Conservation (phyloP, 2,113 vertebrate genomes). For the Psephotus haematonotus region DNA sequence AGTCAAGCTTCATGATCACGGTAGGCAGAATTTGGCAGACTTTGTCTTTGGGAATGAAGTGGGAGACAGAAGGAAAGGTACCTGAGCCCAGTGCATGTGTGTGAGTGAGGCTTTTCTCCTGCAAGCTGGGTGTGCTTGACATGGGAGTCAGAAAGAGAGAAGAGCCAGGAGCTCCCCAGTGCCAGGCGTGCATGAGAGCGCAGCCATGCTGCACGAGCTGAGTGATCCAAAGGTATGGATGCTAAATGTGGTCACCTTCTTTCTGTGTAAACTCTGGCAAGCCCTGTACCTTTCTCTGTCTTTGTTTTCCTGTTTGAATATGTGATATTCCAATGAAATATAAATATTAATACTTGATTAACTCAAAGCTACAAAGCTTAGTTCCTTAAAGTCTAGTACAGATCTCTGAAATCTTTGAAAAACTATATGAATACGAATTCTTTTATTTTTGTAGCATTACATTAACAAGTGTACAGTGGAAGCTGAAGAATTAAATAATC, state of each 20-base stretch:
- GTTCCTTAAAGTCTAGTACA: conserved; percentile 4
- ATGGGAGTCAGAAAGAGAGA: not conserved
- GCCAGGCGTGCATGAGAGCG: accelerated
- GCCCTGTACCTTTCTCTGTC: not conserved
- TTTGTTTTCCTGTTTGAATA: conserved; percentile 40
- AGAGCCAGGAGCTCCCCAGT: not conserved
- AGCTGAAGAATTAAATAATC: conserved; percentile 47
- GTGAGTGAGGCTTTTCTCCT: not conserved
- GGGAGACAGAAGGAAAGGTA: not conserved
- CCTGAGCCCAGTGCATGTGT: accelerated
- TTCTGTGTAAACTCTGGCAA: not conserved
- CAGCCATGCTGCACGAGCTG: not conserved
- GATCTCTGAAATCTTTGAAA: conserved; percentile 27
- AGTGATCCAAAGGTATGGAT: accelerated
- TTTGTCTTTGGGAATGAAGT: not conserved
- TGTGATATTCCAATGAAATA: not conserved
- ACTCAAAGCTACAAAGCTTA: conserved; percentile 11
- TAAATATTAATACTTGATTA: conserved; percentile 47
- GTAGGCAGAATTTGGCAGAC: not conserved
- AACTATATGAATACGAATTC: conserved; percentile 14
- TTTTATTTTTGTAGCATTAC: conserved; percentile 13
- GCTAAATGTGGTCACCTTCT: not conserved
- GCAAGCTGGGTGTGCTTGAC: not conserved
- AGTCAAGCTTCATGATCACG: not conserved
- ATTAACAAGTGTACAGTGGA: not conserved